These are phyloP conservation scores for Myxocyprinus asiaticus DNA, from an alignment of 2,113 vertebrate genomes.

Conservation along the genomic window DNA sequence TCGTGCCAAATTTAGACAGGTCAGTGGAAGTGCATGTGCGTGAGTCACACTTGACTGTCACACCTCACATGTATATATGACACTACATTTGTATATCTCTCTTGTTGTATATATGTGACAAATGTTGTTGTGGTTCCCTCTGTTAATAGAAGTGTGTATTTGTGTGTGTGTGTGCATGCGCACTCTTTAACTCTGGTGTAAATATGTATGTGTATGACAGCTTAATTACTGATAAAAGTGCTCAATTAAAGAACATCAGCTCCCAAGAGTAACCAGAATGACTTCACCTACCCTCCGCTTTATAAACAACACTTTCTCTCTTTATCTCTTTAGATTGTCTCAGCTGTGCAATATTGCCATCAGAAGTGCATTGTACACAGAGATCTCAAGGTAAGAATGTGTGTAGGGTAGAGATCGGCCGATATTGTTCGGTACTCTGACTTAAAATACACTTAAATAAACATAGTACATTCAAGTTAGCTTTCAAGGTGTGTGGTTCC, in stretches of 20 bases:
- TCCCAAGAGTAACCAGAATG: slow-evolving; percentile 15
- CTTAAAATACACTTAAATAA: too few relatives aligned
- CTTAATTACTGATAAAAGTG: background rate
- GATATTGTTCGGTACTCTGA: too few relatives aligned
- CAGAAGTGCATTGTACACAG: slow-evolving; percentile 92
- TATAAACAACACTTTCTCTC: background rate
- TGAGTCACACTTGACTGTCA: slow-evolving; percentile 13
- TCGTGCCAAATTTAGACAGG: slow-evolving; percentile 95
- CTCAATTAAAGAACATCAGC: slow-evolving; percentile 12
- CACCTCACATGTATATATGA: slow-evolving; percentile 9
- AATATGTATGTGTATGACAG: background rate
- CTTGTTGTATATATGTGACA: background rate
- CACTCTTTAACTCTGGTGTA: too few relatives aligned
- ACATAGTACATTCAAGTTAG: too few relatives aligned
- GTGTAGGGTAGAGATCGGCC: background rate
- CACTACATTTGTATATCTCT: background rate
- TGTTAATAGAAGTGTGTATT: background rate
- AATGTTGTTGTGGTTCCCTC: background rate
- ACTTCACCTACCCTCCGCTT: background rate
- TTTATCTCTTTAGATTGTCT: slow-evolving; percentile 80
- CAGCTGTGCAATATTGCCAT: slow-evolving; percentile 94
- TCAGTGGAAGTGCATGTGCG: slow-evolving; percentile 57
- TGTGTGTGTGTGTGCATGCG: too few relatives aligned
- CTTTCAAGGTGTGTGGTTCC: too few relatives aligned
- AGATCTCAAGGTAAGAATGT: slow-evolving; percentile 83